Base-by-base conservation (phyloP, 1,140 invertebrate genomes). In the Drosophila kohkoa region DNA sequence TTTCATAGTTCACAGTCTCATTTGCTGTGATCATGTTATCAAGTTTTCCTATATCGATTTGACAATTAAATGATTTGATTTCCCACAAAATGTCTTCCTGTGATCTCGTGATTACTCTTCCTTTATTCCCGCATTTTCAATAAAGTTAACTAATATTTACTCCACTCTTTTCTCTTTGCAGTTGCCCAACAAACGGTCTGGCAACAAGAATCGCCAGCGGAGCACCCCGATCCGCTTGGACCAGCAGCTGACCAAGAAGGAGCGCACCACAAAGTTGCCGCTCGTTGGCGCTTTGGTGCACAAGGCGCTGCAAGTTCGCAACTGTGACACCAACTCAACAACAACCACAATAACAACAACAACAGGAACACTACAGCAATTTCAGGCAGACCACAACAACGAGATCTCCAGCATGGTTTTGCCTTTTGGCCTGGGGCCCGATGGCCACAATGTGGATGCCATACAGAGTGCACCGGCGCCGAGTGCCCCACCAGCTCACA, bases 351-450 rank as follows among this genome's bases (percentile, higher is more conserved):
- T 15, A 38, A 11, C 32, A 32, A 7, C 13, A 11, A 5, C 16
- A 58, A 35, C 20, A 25, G 2, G 3, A 69, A n/a, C 3, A 57
- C 0, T 0, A 11, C 35, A 4, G 4, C 13, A 30, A 43, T 13
- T 43, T 13, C 1, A 46, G n/a, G 35, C 35, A 20, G 30, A 16
- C 16, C 57, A 30, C 43, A 25, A 20, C 45, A 59, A 70, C 45
- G 59, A 35, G 15, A 43, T 25, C 65, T 52, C 35, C 1, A 64
- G 43, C 1, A 92, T 92, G 91, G 91, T 92, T 10, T 49, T 92
- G 55, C 91, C 91, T 20, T 90, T 92, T 25, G 91, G 91, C 49
- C 71, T 92, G n/a, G 81, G 77, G 8, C 79, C 91, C 51, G 91
- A 92, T 68, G 91, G 91, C 70, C 79, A 92, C 45, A 68, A 91